phyloP scores from a whole-genome alignment of 1,140 invertebrate species.

The Ridgeia piscesae region DNA sequence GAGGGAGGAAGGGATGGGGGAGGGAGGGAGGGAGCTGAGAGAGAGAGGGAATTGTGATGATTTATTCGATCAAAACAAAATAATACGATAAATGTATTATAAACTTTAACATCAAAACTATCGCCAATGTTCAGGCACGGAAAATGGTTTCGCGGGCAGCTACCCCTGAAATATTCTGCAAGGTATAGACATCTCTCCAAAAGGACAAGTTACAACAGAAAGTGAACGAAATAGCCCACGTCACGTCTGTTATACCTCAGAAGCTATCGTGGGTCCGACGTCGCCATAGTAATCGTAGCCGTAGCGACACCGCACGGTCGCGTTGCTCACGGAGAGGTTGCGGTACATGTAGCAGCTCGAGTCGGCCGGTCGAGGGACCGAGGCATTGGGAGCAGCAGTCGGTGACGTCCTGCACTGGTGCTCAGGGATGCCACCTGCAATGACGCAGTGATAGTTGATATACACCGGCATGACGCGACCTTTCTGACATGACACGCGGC shows the following conservation, averaged over 20 bases:
- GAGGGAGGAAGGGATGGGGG: constrained; percentile 3
- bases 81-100: no score
- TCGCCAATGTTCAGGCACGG: no score
- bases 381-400: not conserved
- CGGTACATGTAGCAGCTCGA: constrained; percentile 23
- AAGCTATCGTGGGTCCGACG: constrained; percentile 25
- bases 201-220: no score
- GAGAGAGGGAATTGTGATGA: no score
- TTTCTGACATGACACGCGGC: not conserved
- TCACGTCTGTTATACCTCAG: constrained; percentile 24
- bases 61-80: not conserved
- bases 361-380: not conserved
- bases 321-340: constrained; percentile 10
- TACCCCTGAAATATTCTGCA: no score
- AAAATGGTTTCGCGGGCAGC: no score
- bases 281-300: constrained; percentile 27
- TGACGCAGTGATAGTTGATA: not conserved
- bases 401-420: not conserved
- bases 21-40: not conserved
- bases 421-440: constrained; percentile 15
- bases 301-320: constrained; percentile 15
- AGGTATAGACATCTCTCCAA: not conserved
- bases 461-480: not conserved
- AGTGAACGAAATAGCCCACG: no score
- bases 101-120: no score